Conservation (phyloP, 2,888 invertebrate genomes). For the Flexamia atlantica region DNA sequence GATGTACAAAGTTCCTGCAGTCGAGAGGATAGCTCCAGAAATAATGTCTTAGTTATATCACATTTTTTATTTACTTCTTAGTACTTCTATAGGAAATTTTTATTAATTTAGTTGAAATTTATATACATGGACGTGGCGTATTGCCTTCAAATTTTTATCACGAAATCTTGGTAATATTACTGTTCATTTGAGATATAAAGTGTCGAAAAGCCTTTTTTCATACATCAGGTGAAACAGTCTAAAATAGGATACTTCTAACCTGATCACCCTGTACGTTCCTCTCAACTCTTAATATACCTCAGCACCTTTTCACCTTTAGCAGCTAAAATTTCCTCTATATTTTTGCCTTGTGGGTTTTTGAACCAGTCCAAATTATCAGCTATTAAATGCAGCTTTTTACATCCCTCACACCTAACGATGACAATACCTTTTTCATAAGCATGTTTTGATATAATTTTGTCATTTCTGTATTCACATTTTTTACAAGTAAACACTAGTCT, state of each 20-base stretch:
- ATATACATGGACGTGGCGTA: too few relatives aligned
- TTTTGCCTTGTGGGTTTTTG: constrained; percentile 84
- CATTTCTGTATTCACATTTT: constrained; percentile 87
- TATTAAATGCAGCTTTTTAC: constrained; percentile 94
- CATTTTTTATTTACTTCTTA: too few relatives aligned
- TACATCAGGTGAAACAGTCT: too few relatives aligned
- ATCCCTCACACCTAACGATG: constrained; percentile 92
- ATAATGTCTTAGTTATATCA: too few relatives aligned
- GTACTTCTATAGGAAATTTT: too few relatives aligned
- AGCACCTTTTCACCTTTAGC: constrained; percentile 90
- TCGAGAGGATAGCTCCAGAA: too few relatives aligned
- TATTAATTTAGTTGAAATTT: too few relatives aligned
- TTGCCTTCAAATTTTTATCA: too few relatives aligned
- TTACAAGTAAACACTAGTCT: constrained; percentile 93
- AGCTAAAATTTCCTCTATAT: constrained; percentile 94
- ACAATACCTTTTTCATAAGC: constrained; percentile 95
- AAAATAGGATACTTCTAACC: neutral
- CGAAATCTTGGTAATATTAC: too few relatives aligned
- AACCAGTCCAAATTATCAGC: constrained; percentile 99
- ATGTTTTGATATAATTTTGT: constrained; percentile 89
- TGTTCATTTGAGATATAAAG: too few relatives aligned
- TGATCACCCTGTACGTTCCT: neutral
- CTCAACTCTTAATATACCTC: constrained; percentile 28
- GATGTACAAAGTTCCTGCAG: too few relatives aligned
- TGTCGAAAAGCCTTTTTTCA: too few relatives aligned